phyloP scores from a whole-genome alignment of 2,113 vertebrate species.

The Myiozetetes cayanensis region DNA sequence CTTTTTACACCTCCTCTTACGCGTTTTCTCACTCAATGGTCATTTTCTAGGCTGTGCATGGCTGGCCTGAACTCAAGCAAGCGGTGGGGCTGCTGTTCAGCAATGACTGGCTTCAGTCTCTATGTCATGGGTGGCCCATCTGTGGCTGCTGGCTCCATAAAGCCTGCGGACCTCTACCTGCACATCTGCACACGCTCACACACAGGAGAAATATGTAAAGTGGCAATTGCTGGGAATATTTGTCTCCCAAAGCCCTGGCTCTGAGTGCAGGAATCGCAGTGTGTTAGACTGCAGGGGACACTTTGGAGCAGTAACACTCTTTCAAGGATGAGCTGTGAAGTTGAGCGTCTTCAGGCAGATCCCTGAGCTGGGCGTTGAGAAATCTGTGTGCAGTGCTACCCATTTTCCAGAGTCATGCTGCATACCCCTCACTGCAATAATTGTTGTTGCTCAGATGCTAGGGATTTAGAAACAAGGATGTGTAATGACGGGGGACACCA shows the following conservation, averaged over 20 bases:
- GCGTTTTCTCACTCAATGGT: not conserved
- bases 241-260: not conserved
- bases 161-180: not conserved
- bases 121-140: not conserved
- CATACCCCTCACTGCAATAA: not conserved
- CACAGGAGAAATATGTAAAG: not conserved
- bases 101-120: accelerated
- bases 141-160: not conserved
- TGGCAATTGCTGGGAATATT: not conserved
- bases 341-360: not conserved
- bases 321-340: not conserved
- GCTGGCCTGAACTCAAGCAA: not conserved
- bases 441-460: not conserved
- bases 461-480: not conserved
- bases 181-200: too few species aligned
- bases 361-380: not conserved
- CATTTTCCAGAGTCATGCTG: not conserved
- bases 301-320: not conserved
- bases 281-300: not conserved
- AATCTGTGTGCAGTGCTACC: not conserved
- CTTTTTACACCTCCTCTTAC: not conserved
- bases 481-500: not conserved
- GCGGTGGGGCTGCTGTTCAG: not conserved
- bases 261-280: not conserved
- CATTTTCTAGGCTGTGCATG: not conserved